phyloP scores from a whole-genome alignment of 2,113 vertebrate genomes.

The Equus przewalskii region DNA sequence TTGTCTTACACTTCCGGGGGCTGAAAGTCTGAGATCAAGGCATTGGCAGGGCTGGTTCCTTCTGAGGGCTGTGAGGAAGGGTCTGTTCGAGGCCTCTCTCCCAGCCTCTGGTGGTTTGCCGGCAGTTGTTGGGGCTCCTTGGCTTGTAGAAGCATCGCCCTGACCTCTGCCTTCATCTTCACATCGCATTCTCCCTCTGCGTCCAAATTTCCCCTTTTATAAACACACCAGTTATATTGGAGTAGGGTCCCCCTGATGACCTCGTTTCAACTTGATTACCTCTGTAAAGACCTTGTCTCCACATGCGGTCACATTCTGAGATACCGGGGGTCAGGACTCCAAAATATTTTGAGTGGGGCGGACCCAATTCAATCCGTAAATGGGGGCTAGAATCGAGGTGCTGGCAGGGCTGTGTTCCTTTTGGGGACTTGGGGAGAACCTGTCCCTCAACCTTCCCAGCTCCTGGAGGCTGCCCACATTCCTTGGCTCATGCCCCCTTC shows the following conservation, averaged over 20 bases:
- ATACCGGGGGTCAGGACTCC: background rate
- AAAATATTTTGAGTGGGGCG: background rate
- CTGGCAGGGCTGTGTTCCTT: background rate
- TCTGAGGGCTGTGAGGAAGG: background rate
- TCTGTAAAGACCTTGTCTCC: background rate
- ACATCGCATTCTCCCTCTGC: background rate
- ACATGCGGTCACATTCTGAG: background rate
- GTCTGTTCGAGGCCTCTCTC: background rate
- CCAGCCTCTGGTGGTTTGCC: background rate
- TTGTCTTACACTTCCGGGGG: background rate
- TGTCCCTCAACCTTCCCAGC: background rate
- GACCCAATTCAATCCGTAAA: background rate
- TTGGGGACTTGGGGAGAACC: background rate
- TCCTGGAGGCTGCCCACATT: background rate
- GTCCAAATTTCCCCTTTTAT: background rate
- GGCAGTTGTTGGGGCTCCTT: background rate
- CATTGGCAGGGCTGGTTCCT: background rate
- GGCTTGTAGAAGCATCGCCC: background rate
- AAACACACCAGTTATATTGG: background rate
- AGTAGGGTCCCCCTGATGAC: background rate
- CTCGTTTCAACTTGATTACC: background rate
- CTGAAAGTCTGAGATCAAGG: background rate
- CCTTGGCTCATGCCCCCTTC: background rate
- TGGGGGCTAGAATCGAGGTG: background rate
- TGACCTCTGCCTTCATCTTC: background rate